Base-by-base conservation (phyloP, 2,888 invertebrate genomes). In the Chymomyza caudatula region DNA sequence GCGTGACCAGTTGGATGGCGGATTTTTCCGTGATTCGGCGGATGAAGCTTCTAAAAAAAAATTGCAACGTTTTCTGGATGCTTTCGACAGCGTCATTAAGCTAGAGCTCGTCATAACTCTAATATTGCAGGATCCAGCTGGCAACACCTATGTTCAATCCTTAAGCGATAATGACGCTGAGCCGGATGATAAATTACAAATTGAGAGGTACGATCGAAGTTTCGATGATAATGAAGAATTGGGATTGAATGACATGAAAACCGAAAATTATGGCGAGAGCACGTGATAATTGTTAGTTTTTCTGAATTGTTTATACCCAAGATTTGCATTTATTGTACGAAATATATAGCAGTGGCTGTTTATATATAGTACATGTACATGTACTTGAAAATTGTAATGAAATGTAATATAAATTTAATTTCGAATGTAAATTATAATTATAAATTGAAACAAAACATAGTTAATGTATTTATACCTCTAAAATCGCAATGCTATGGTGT, bases 101-200 rank as follows among this genome's bases (percentile, higher is more conserved):
- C 92, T 95, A 1, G 90, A 93, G 76, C 89, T 90, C 8, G 79
- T 91, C 3, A 92, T 96, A 0, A 97, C 97, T 0, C 76, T 99
- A 1, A 89, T 98, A 2, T 91, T 99, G 71, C 97, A 99, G 90
- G 99, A 99, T 92, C 98, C 99, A 1, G 97, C 98, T 6, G 99
- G 99, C 0, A 99, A 99, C 91, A 98, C 98, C 73, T 99, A 98
- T 88, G 92, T 99, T 51, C 96, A 97, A 93, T 97, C 96, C 86
- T 90, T 97, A 1, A 69, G 63, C 43, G 95, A 95, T 17, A 85
- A 88, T 43, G 93, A 93, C 37, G 93, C 92, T 20, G 93, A 93
- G 65, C 89, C 91, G n/a, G 97, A 97, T 87, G 93, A 93, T 0
- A 92, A 93, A 67, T 91, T 99, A 71, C 94, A 91, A 68, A 93